Evolutionary conservation across 1,140 invertebrate species (phyloP), one percentile per base, ranked within the genome.

Genomic region (Dryas iulia): DNA sequence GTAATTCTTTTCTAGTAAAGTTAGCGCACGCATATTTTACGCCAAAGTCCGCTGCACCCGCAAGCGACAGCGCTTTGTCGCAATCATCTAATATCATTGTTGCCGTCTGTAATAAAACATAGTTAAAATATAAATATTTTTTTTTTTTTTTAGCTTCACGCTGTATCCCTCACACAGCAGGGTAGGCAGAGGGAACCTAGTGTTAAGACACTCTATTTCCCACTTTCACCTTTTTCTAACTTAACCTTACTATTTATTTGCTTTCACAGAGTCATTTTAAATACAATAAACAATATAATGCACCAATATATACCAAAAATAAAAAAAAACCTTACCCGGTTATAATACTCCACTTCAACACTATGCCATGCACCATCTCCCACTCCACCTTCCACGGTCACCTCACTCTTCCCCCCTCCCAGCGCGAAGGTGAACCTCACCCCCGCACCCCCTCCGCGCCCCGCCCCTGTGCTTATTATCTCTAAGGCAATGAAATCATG

Each of bases 401-500:
- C 95, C 66, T 94, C 93, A 0, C 96, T 96, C 0, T 95, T 94
- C 35, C 93, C 93, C 10, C 95, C 95, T 0, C 98, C 98, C 0
- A 99, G 92, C 0, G 96, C 98, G 83, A 98, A 99, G 10, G 97
- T 97, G 90, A 99, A 98, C 69, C 96, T 94, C 0, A 99, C 88
- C 14, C 95, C 93, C 1, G 94, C 94, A 60, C 96, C 93, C 6
- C 81, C 81, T 11, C 58, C 76, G 0, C 59, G 65, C 56, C 96
- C 95, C 0, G 99, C 93, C 23, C 95, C 93, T 0, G 94, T 94
- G 71, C 95, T 93, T 0, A 99, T 92, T 33, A 96, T 93, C 84
- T 99, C 98, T 35, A 99, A 84, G 0, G 98, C 96, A 18, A 99
- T 93, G 81, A 99, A 99, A 86, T 99, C 98, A 82, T 99, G 98